Percentiles rank a stretch among this genome's conserved stretches.
These are phyloP conservation scores for Penaeus japonicus DNA, from an alignment of 1,140 invertebrate species.

Conservation along the genomic window DNA sequence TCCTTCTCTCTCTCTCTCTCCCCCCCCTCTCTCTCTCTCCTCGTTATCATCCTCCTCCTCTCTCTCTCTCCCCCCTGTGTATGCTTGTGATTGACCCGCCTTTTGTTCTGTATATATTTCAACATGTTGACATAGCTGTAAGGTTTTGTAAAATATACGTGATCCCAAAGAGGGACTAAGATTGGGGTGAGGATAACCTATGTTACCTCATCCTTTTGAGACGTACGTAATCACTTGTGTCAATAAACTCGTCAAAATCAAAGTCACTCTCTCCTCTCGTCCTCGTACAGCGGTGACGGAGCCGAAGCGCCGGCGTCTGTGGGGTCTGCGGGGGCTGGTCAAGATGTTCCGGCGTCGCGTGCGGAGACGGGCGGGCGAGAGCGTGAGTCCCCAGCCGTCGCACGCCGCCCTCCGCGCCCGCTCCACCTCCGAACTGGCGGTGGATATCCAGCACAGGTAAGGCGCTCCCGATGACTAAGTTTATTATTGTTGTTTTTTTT, in stretches of 20 bases:
- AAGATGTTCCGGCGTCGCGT: conserved; percentile 73
- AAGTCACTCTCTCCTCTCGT: neutral
- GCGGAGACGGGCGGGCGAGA: conserved; percentile 53
- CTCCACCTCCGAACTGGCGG: conserved; percentile 70
- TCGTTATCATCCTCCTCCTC: neutral
- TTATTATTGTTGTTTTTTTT: neutral
- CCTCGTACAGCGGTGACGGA: conserved; percentile 1
- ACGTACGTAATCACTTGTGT: too few relatives aligned
- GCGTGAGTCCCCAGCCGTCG: conserved; percentile 59
- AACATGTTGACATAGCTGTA: too few relatives aligned
- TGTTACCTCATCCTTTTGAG: too few relatives aligned
- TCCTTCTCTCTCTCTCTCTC: neutral
- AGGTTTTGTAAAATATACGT: too few relatives aligned
- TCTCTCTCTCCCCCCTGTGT: neutral
- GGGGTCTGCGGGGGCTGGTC: conserved; percentile 70
- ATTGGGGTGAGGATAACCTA: too few relatives aligned
- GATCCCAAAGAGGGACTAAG: too few relatives aligned
- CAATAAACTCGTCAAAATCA: too few relatives aligned
- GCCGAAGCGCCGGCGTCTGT: conserved; percentile 45
- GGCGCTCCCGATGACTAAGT: conserved; percentile 60
- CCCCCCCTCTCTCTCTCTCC: neutral
- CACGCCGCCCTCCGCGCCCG: conserved; percentile 62
- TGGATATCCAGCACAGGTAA: conserved; percentile 66
- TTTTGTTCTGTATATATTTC: too few relatives aligned
- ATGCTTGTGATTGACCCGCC: too few relatives aligned